A percentile compares a stretch with the other conserved stretches of the same genome.
phyloP scores from a whole-genome alignment of 2,113 vertebrate genomes.

The Ursus arctos region DNA sequence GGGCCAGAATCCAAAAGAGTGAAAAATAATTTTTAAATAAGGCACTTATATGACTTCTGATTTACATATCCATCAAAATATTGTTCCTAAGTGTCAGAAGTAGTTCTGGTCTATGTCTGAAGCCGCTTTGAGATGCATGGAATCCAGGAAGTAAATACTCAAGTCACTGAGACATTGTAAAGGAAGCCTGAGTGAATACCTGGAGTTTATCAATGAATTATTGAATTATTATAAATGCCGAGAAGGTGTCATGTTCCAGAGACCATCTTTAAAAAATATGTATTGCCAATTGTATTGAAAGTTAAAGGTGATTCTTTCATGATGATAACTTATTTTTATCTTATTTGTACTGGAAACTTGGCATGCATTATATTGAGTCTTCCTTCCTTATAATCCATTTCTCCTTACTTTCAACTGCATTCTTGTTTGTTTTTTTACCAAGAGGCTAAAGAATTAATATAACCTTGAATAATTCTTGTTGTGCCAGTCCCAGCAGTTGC shows the following conservation, averaged over 20 bases:
- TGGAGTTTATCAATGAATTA: neutral
- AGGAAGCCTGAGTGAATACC: neutral
- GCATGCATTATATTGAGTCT: neutral
- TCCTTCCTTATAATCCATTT: neutral
- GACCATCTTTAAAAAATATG: neutral
- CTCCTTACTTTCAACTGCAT: neutral
- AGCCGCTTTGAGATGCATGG: neutral
- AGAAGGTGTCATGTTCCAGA: neutral
- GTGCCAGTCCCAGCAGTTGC: neutral
- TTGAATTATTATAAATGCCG: neutral
- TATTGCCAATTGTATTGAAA: neutral
- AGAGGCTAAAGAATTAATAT: neutral
- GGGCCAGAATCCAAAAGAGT: conserved; percentile 1
- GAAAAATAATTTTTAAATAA: conserved; percentile 65
- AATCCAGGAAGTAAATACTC: conserved; percentile 36
- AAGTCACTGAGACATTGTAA: neutral
- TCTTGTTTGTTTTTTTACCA: neutral
- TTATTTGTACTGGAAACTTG: neutral
- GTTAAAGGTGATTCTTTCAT: neutral
- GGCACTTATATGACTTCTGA: conserved; percentile 46
- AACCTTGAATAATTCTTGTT: neutral
- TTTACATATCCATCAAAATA: conserved; percentile 69
- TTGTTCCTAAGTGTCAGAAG: conserved; percentile 38
- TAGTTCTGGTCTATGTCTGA: conserved; percentile 48
- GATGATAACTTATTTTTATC: neutral